These are phyloP conservation scores for Phragmatobia fuliginosa DNA, from an alignment of 2,888 invertebrate species.

Conservation along the genomic window DNA sequence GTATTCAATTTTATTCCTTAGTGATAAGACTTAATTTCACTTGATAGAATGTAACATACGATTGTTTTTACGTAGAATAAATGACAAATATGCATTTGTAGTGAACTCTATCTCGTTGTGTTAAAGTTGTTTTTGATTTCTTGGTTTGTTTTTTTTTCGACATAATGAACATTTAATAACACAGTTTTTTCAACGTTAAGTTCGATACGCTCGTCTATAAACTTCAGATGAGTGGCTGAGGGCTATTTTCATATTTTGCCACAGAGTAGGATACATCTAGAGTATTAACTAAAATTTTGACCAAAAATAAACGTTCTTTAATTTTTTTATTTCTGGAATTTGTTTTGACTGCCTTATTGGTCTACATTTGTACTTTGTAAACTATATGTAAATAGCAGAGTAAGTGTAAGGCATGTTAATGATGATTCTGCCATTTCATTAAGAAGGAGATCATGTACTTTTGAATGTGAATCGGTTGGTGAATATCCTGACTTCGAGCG, in stretches of 20 bases:
- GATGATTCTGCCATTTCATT: too few species aligned
- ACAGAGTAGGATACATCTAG: constrained; percentile 51
- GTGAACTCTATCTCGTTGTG: constrained; percentile 15
- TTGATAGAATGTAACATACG: constrained; percentile 21
- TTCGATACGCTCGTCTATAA: constrained; percentile 68
- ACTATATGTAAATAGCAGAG: too few species aligned
- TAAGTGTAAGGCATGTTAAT: too few species aligned
- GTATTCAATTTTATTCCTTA: background rate
- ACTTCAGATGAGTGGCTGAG: constrained; percentile 63
- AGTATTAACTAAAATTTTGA: constrained; percentile 16
- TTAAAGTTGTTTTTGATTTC: constrained; percentile 27
- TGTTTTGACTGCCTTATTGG: too few species aligned
- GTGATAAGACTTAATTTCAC: constrained; percentile 23
- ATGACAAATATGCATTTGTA: constrained; percentile 28
- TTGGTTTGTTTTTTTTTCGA: constrained; percentile 57
- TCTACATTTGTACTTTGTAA: too few species aligned
- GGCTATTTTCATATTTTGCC: constrained; percentile 68
- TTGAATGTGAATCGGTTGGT: too few species aligned
- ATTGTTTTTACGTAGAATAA: constrained; percentile 28
- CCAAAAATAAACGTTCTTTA: too few species aligned
- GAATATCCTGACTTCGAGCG: too few species aligned
- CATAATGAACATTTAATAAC: constrained; percentile 82
- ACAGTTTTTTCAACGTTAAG: constrained; percentile 61
- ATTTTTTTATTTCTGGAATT: too few species aligned
- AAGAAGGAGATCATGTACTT: too few species aligned